Conservation (phyloP, 2,888 invertebrate genomes). For the Apodemia zela region DNA sequence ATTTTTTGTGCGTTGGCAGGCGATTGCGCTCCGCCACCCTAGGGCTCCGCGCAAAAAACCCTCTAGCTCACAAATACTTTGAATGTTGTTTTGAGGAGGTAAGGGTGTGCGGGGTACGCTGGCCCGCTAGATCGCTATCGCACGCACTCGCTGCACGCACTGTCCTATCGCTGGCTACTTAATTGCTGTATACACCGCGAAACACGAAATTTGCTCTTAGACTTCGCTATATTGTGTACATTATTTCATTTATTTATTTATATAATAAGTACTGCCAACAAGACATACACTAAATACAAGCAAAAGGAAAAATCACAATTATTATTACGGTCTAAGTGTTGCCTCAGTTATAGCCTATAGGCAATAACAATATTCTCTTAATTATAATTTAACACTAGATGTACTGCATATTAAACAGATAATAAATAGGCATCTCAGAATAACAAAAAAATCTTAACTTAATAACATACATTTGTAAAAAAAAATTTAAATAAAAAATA, state of each 20-base stretch:
- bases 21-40: slow-evolving; percentile 77
- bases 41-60: slow-evolving; percentile 77
- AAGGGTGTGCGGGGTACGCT: slow-evolving; percentile 43
- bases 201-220: slow-evolving; percentile 26
- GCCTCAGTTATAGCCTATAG: too few species aligned
- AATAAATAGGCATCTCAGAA: too few species aligned
- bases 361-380: too few species aligned
- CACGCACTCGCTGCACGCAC: slow-evolving; percentile 79
- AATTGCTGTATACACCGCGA: slow-evolving; percentile 68
- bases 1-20: slow-evolving; percentile 74
- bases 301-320: too few species aligned
- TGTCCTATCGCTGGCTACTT: slow-evolving; percentile 75
- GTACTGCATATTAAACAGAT: too few species aligned
- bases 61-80: slow-evolving; percentile 71
- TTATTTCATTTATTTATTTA: slow-evolving; percentile 1
- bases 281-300: too few species aligned
- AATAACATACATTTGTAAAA: too few species aligned
- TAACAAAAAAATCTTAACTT: too few species aligned
- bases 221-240: slow-evolving; percentile 14
- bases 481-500: too few species aligned
- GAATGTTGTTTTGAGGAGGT: slow-evolving; percentile 68
- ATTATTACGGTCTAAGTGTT: too few species aligned
- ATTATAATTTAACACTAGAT: too few species aligned
- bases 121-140: slow-evolving; percentile 75
- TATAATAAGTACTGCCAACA: too few species aligned